Evolutionary conservation across 2,113 vertebrate species (phyloP).

Genomic region (Pseudolaguvia tuberculata): DNA sequence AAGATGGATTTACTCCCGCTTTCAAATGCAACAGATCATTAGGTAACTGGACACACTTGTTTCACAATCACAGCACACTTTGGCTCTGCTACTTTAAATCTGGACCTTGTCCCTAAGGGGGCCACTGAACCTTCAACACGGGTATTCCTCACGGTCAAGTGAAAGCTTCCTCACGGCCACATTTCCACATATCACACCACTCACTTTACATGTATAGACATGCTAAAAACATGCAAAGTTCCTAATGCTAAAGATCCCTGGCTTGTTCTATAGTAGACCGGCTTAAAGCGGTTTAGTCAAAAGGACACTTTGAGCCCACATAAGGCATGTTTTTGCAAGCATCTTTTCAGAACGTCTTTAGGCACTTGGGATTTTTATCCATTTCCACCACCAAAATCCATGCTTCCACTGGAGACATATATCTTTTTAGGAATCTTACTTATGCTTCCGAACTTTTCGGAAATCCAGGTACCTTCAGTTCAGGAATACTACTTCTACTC

Average conservation of each 20-base stretch:
- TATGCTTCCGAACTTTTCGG: background rate
- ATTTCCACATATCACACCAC: slow-evolving; percentile 6
- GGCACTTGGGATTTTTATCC: background rate
- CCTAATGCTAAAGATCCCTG: slow-evolving; percentile 5
- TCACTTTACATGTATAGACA: background rate
- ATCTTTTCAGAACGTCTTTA: background rate
- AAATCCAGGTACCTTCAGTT: background rate
- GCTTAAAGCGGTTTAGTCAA: slow-evolving; percentile 20
- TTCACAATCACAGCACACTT: slow-evolving; percentile 70
- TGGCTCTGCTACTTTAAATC: slow-evolving; percentile 46
- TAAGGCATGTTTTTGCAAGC: background rate
- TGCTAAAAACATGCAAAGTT: slow-evolving; percentile 16
- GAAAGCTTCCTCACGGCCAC: background rate
- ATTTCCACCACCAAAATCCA: too few species aligned
- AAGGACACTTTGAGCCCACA: slow-evolving; percentile 14
- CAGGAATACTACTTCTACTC: background rate
- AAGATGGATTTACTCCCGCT: slow-evolving; percentile 64
- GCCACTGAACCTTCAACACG: background rate
- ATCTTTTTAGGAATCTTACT: background rate
- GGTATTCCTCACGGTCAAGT: background rate
- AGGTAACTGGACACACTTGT: slow-evolving; percentile 72
- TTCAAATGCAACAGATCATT: slow-evolving; percentile 71
- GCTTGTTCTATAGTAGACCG: slow-evolving; percentile 25
- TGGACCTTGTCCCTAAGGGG: slow-evolving; percentile 27
- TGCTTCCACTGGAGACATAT: too few species aligned